Percentiles rank a stretch among this genome's conserved stretches.
Conservation (phyloP, 2,888 invertebrate species). For the Cerastoderma edule region DNA sequence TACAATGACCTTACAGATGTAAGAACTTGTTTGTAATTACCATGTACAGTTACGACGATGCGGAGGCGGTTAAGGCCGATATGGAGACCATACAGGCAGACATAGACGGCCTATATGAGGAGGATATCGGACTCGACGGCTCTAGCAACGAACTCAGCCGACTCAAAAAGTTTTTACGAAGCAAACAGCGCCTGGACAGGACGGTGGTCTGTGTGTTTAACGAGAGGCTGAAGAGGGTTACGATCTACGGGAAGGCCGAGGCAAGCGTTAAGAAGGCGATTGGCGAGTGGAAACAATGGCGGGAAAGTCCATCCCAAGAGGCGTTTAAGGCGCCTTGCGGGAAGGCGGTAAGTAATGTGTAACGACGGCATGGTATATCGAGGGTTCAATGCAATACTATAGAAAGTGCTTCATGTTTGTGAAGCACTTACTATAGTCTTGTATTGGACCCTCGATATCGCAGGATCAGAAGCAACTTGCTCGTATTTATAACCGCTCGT, state of each 20-base stretch:
- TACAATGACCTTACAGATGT: too few species aligned
- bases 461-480: too few species aligned
- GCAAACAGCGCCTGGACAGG: constrained; percentile 41
- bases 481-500: too few species aligned
- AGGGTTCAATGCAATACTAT: too few species aligned
- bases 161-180: constrained; percentile 41
- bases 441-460: too few species aligned
- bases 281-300: constrained; percentile 39
- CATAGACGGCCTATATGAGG: constrained; percentile 46
- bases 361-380: too few species aligned
- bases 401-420: too few species aligned
- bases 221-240: constrained; percentile 35
- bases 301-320: background rate
- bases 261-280: constrained; percentile 33
- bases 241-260: constrained; percentile 48
- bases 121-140: constrained; percentile 33
- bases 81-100: constrained; percentile 43
- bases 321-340: constrained; percentile 28
- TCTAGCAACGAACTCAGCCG: constrained; percentile 26
- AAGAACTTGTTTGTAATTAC: too few species aligned
- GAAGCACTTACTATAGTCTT: too few species aligned
- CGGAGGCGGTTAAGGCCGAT: constrained; percentile 31
- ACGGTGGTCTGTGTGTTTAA: constrained; percentile 44
- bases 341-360: constrained; percentile 5
- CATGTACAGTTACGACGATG: constrained; percentile 45